These are phyloP conservation scores for Neosilurus mollespiculum DNA, from an alignment of 2,797 vertebrate genomes.

Conservation along the genomic window DNA sequence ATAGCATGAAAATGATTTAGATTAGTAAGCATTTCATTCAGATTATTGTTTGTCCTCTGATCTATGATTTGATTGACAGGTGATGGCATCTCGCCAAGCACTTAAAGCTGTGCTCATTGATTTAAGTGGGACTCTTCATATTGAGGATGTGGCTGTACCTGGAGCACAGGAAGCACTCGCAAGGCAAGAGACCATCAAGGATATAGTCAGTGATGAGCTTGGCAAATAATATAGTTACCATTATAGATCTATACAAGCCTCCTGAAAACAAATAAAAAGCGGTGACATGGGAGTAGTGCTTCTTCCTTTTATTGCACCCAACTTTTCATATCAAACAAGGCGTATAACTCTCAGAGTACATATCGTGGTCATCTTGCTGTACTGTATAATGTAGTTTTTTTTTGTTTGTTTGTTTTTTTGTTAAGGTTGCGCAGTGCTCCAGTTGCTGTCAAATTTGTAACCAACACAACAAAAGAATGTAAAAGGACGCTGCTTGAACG, in stretches of 20 bases:
- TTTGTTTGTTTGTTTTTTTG: background rate
- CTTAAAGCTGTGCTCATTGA: slow-evolving; percentile 93
- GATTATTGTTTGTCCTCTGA: background rate
- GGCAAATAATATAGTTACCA: background rate
- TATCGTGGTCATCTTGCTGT: no score
- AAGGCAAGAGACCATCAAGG: slow-evolving; percentile 70
- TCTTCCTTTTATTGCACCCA: background rate
- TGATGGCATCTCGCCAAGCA: slow-evolving; percentile 79
- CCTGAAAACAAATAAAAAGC: background rate
- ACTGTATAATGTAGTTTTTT: background rate
- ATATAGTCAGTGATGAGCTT: background rate
- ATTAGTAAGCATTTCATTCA: background rate
- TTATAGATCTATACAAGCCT: background rate
- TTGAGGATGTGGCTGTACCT: slow-evolving; percentile 87
- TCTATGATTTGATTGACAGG: slow-evolving; percentile 18
- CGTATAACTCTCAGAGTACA: background rate
- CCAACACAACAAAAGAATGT: slow-evolving; percentile 95
- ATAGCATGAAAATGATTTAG: background rate
- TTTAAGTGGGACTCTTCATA: slow-evolving; percentile 91
- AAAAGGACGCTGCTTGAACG: slow-evolving; percentile 83
- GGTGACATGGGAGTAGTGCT: background rate
- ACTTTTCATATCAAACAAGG: background rate
- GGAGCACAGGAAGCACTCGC: slow-evolving; percentile 90
- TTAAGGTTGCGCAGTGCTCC: slow-evolving; percentile 79
- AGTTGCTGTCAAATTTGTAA: slow-evolving; percentile 86